These are phyloP conservation scores for Tetragonula clypearis DNA, from an alignment of 1,140 invertebrate species.

Conservation along the genomic window DNA sequence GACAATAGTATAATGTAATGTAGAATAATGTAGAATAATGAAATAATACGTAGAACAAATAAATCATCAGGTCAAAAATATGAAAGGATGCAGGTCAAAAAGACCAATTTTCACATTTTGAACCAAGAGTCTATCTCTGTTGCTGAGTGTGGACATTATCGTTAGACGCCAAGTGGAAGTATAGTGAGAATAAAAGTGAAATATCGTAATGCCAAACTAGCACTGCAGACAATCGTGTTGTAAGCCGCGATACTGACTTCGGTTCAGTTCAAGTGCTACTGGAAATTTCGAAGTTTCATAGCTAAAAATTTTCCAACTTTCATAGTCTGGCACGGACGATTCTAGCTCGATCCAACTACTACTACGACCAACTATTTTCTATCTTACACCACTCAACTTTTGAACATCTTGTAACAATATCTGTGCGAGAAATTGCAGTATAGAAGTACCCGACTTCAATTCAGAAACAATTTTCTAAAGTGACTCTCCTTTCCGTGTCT, in stretches of 20 bases:
- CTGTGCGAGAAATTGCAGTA: background rate
- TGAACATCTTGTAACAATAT: background rate
- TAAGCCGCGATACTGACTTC: background rate
- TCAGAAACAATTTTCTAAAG: background rate
- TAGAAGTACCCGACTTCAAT: background rate
- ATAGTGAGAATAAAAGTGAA: background rate
- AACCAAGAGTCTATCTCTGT: too few relatives aligned
- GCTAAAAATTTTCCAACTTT: background rate
- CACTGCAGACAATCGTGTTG: background rate
- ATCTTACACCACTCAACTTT: background rate
- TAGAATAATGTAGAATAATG: too few relatives aligned
- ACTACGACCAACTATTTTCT: background rate
- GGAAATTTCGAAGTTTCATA: background rate
- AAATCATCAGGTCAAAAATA: too few relatives aligned
- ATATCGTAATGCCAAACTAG: background rate
- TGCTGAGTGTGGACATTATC: too few relatives aligned
- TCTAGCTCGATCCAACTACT: background rate
- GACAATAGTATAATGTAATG: too few relatives aligned
- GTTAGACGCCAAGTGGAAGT: too few relatives aligned
- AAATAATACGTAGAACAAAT: too few relatives aligned
- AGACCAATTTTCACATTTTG: too few relatives aligned
- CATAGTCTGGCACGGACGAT: background rate
- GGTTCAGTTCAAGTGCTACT: background rate
- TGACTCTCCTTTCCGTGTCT: background rate
- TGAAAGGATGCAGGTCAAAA: too few relatives aligned